Percentiles rank a stretch among this genome's conserved stretches.
Evolutionary conservation across 2,797 vertebrate genomes (phyloP).

Genomic region (Cichlasoma orientale): DNA sequence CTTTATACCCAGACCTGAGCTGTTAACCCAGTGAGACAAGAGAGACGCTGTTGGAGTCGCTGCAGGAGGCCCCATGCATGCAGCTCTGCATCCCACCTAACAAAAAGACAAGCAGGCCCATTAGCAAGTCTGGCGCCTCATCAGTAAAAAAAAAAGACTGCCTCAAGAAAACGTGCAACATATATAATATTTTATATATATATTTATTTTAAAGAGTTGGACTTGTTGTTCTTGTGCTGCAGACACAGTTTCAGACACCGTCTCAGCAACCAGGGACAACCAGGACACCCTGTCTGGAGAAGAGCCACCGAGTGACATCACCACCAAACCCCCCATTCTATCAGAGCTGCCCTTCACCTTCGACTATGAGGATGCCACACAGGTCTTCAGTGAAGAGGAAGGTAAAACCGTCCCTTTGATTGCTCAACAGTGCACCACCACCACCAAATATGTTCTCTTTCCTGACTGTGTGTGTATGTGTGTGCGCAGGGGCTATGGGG

Average conservation of each 20-base stretch:
- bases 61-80: slow-evolving; percentile 47
- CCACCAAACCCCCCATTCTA: slow-evolving; percentile 71
- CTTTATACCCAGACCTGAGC: slow-evolving; percentile 59
- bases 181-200: too few species aligned
- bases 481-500: slow-evolving; percentile 85
- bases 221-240: not conserved
- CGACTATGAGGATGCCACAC: slow-evolving; percentile 84
- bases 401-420: slow-evolving; percentile 70
- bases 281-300: slow-evolving; percentile 90
- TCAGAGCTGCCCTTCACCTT: slow-evolving; percentile 69
- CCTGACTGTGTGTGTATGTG: not conserved
- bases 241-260: slow-evolving; percentile 80
- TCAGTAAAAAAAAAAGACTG: slow-evolving; percentile 27
- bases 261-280: slow-evolving; percentile 85
- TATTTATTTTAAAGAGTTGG: not conserved
- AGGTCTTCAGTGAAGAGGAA: slow-evolving; percentile 75
- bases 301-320: slow-evolving; percentile 80
- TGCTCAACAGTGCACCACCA: not conserved
- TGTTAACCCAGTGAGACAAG: slow-evolving; percentile 46
- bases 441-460: not conserved
- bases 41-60: slow-evolving; percentile 57
- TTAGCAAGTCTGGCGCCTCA: slow-evolving; percentile 2
- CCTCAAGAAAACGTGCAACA: slow-evolving; percentile 17
- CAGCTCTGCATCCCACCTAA: slow-evolving; percentile 24
- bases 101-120: slow-evolving; percentile 30